Evolutionary conservation across 2,113 vertebrate genomes (phyloP), one percentile per base, ranked within the genome.

Genomic region (Todiramphus chloris): DNA sequence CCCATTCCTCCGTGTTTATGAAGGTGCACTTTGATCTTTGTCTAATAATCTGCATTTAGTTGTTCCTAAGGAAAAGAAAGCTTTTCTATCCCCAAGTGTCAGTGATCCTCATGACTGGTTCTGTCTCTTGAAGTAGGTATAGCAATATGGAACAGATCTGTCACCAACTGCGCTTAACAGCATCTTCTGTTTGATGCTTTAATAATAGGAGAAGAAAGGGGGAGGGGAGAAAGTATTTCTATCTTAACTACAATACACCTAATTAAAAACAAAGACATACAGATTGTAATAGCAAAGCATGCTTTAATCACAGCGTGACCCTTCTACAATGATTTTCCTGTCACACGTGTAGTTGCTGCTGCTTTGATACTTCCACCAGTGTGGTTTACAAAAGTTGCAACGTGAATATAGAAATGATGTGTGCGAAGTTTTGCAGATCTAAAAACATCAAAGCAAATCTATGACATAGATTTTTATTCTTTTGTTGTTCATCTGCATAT

Each of bases 311-410:
- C 81, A 83, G 35, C 25, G 44, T 74, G 53, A 78, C 77, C 73
- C 69, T 93, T 94, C 80, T 68, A 44, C 87, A 48, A 90, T 78
- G 64, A 48, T 83, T 90, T 94, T 91, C 73, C 64, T 95, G 66
- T 84, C 69, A 4, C n/a, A 83, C 78, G 56, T 83, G 56, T 93
- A 89, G 75, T 87, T 90, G 89, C 77, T 76, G 93, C 43, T 89
- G 81, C 89, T 96, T 95, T 94, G 89, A 89, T 96, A 82, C 44
- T 87, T 94, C 58, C 37, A 70, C 44, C 66, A n/a, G 69, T 8
- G 46, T 56, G 83, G 28, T 46, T 82, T 87, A 39, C 37, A 31
- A 16, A 88, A 77, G 76, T 88, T 89, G 56, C 30, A 67, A 11
- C 33, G 4, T 46, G 64, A 90, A 69, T 80, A 16, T 51, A 86